These are phyloP conservation scores for Margarornis squamiger DNA, from an alignment of 2,797 vertebrate species.

Conservation along the genomic window DNA sequence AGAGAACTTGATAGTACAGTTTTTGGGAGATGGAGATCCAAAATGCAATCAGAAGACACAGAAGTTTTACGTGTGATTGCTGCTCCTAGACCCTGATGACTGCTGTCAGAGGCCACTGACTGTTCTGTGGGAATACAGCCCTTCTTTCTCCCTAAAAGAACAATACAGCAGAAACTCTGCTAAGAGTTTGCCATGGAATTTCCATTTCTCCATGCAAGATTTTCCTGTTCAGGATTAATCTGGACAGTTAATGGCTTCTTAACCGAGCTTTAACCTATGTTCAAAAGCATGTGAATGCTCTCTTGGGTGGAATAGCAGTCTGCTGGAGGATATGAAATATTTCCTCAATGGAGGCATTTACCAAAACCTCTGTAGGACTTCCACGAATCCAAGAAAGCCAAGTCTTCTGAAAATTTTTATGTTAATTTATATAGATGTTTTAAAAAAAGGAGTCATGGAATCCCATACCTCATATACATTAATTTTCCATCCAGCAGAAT, in stretches of 20 bases:
- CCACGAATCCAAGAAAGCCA: slow-evolving; percentile 30
- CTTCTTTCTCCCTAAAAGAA: not conserved
- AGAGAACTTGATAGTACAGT: not conserved
- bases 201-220: slow-evolving; percentile 12
- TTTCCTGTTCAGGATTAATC: slow-evolving; percentile 35
- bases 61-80: not conserved
- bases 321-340: slow-evolving; percentile 64
- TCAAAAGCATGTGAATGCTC: slow-evolving; percentile 41
- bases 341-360: slow-evolving; percentile 55
- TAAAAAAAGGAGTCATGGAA: slow-evolving; percentile 60
- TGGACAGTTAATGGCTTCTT: slow-evolving; percentile 24
- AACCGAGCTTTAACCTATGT: slow-evolving; percentile 7
- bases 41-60: not conserved
- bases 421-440: slow-evolving; percentile 63
- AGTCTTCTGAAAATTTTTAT: slow-evolving; percentile 43
- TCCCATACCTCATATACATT: slow-evolving; percentile 58
- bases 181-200: slow-evolving; percentile 8
- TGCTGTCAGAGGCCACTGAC: not conserved
- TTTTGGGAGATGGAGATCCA: not conserved
- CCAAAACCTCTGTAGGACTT: slow-evolving; percentile 46
- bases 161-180: not conserved
- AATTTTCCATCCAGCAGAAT: slow-evolving; percentile 61
- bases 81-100: not conserved
- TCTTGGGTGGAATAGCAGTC: slow-evolving; percentile 31
- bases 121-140: not conserved